These are phyloP conservation scores for Pyrrhosoma nymphula DNA, from an alignment of 2,888 invertebrate genomes.

Conservation along the genomic window DNA sequence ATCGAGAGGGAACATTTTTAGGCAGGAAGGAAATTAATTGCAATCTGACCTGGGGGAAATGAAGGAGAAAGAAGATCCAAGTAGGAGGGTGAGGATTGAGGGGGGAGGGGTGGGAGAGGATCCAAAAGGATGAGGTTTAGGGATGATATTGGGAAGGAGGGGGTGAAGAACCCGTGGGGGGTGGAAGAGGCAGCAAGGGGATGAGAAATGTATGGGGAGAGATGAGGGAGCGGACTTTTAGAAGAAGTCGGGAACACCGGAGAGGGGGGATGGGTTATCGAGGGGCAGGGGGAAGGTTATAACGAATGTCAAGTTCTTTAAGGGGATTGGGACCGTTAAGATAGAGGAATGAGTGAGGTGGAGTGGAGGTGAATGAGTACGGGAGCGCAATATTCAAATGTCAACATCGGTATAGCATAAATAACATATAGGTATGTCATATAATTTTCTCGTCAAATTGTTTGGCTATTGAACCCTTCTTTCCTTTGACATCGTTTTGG, in stretches of 20 bases:
- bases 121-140: not conserved
- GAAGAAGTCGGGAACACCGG: not conserved
- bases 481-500: too few species aligned
- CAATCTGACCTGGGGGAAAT: slow-evolving; percentile 61
- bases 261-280: not conserved
- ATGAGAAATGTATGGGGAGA: not conserved
- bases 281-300: not conserved
- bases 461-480: too few species aligned
- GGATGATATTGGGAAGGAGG: not conserved
- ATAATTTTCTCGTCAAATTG: too few species aligned
- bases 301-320: not conserved
- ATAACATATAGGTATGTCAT: too few species aligned
- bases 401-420: too few species aligned
- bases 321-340: not conserved
- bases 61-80: slow-evolving; percentile 44
- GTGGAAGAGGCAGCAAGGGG: not conserved
- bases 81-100: not conserved
- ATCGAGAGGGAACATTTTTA: slow-evolving; percentile 24
- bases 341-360: not conserved
- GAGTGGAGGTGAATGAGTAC: too few species aligned
- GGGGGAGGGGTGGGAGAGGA: not conserved
- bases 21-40: slow-evolving; percentile 54
- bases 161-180: not conserved
- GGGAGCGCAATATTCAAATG: too few species aligned
- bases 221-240: not conserved